Evolutionary conservation across 2,113 vertebrate genomes (phyloP).

Genomic region (Empidonax traillii): DNA sequence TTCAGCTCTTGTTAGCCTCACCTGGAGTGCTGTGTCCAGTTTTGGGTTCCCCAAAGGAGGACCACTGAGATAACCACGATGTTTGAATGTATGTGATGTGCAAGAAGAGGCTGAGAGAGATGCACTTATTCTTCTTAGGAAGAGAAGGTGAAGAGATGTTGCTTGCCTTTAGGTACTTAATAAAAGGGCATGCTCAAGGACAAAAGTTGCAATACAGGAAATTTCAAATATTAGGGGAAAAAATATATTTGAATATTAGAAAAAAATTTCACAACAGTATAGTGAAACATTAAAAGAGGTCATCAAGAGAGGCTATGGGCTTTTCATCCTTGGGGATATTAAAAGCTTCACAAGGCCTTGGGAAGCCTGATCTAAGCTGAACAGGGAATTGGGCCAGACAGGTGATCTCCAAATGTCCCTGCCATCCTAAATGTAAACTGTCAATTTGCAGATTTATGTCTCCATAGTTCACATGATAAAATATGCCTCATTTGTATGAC

Average conservation of each 20-base stretch:
- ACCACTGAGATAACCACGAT: not conserved
- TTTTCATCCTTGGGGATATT: not conserved
- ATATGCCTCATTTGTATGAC: not conserved
- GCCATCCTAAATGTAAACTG: not conserved
- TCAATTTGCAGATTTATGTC: not conserved
- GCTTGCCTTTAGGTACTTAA: not conserved
- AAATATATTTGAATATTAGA: not conserved
- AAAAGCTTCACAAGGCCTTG: not conserved
- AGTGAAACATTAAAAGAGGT: not conserved
- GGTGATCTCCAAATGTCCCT: not conserved
- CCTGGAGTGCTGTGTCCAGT: not conserved
- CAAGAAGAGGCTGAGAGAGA: not conserved
- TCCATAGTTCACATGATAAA: not conserved
- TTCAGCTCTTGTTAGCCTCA: not conserved
- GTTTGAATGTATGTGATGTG: not conserved
- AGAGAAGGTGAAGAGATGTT: not conserved
- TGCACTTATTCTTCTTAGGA: not conserved
- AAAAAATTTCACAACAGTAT: not conserved
- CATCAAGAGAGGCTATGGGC: not conserved
- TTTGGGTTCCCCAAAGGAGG: not conserved
- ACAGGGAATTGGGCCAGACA: not conserved
- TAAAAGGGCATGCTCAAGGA: not conserved
- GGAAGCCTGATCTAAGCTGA: not conserved
- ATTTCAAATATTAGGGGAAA: not conserved
- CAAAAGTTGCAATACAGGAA: not conserved